Percentiles rank a stretch among this genome's conserved stretches.
Conservation (phyloP, 2,113 vertebrate genomes). For the Mormyrus lacerda region DNA sequence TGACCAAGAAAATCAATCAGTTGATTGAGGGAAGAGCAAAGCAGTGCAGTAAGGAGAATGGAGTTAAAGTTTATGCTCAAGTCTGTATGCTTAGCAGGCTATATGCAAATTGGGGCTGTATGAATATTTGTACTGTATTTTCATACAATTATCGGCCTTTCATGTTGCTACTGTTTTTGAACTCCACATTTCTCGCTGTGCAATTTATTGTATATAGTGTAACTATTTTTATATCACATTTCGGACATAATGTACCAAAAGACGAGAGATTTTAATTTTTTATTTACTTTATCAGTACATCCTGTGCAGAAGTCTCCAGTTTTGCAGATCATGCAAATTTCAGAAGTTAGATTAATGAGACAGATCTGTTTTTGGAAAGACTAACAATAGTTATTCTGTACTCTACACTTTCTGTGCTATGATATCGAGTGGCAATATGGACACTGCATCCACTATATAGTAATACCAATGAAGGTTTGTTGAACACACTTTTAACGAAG, state of each 20-base stretch:
- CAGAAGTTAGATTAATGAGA: conserved; percentile 30
- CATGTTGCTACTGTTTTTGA: neutral
- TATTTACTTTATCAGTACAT: neutral
- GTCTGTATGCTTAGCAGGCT: neutral
- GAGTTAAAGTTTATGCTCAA: neutral
- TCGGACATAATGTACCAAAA: neutral
- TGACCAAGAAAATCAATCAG: conserved; percentile 52
- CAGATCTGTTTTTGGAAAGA: conserved; percentile 29
- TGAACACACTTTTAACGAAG: neutral
- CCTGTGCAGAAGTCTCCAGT: conserved; percentile 18
- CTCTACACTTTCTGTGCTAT: neutral
- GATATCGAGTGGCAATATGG: neutral
- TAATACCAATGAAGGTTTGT: neutral
- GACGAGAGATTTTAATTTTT: neutral
- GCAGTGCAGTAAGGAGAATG: neutral
- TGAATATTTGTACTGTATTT: neutral
- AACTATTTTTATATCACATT: neutral
- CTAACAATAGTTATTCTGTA: conserved; percentile 34
- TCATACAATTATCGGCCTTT: neutral
- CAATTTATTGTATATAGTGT: neutral
- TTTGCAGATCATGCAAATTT: conserved; percentile 16
- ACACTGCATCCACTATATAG: neutral
- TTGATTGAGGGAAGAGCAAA: conserved; percentile 41
- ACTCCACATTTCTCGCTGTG: neutral
- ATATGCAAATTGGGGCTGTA: neutral